phyloP scores from a whole-genome alignment of 1,140 invertebrate species.

The Drosophila sulfurigaster region DNA sequence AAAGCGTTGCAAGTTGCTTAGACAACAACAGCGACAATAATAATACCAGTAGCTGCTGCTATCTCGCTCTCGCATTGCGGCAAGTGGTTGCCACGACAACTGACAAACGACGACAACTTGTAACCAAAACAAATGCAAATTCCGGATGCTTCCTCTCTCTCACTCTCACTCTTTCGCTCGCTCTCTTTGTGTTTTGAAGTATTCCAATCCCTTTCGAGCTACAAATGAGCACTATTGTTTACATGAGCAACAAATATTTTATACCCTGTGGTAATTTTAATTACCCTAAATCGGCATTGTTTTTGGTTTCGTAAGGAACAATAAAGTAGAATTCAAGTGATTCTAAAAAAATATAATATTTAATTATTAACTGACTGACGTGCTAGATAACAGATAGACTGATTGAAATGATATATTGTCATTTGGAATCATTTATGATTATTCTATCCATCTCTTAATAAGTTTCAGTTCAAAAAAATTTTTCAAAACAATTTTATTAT shows the following conservation, averaged over 20 bases:
- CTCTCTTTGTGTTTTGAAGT: conserved; percentile 7
- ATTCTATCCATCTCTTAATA: too few relatives aligned
- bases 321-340: not conserved
- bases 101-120: conserved; percentile 68
- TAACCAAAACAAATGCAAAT: conserved; percentile 80
- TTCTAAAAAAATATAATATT: too few relatives aligned
- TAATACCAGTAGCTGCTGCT: conserved; percentile 17
- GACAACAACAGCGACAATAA: conserved; percentile 46
- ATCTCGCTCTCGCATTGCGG: conserved; percentile 43
- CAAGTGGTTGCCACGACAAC: conserved; percentile 67
- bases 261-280: conserved; percentile 7
- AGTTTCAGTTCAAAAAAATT: too few relatives aligned
- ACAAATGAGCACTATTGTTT: conserved; percentile 78
- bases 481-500: too few relatives aligned
- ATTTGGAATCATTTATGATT: too few relatives aligned
- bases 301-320: not conserved
- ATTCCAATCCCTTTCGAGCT: conserved; percentile 14
- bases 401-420: too few relatives aligned
- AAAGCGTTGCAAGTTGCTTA: conserved; percentile 61
- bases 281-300: not conserved
- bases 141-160: conserved; percentile 18
- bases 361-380: too few relatives aligned
- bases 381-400: too few relatives aligned
- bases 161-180: conserved; percentile 16
- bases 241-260: conserved; percentile 70